Evolutionary conservation across 1,140 invertebrate genomes (phyloP).

Genomic region (Mizuhopecten yessoensis): DNA sequence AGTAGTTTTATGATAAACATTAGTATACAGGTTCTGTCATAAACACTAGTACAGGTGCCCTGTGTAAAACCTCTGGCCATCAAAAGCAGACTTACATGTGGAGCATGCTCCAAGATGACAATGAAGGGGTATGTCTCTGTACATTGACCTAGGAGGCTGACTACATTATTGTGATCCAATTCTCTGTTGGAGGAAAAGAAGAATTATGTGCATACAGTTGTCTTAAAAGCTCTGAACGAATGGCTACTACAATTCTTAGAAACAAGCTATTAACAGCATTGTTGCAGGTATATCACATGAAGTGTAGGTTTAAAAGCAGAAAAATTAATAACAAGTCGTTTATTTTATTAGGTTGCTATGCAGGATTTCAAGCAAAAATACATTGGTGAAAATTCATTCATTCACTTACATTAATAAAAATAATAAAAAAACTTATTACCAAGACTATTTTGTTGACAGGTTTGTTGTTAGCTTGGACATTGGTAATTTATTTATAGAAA

Average conservation of each 20-base stretch:
- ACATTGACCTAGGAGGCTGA: conserved; percentile 79
- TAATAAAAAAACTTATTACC: no score
- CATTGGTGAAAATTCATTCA: no score
- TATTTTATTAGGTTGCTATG: no score
- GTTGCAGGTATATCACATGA: background rate
- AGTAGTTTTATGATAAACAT: no score
- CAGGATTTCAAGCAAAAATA: no score
- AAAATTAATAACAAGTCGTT: background rate
- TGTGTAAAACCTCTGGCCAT: no score
- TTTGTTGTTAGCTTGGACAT: background rate
- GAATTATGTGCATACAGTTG: background rate
- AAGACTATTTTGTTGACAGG: background rate
- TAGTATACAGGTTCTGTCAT: no score
- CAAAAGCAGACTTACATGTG: conserved; percentile 83
- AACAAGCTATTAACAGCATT: background rate
- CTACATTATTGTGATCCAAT: conserved; percentile 77
- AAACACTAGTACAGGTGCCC: no score
- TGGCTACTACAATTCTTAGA: no score
- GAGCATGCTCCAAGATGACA: conserved; percentile 86
- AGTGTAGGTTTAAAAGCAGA: background rate
- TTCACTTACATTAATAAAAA: no score
- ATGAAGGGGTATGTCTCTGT: conserved; percentile 79
- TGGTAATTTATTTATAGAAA: no score
- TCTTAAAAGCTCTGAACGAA: background rate
- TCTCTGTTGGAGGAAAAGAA: conserved; percentile 82